Base-by-base conservation (phyloP, 2,113 vertebrate species). In the Hydropotes inermis region DNA sequence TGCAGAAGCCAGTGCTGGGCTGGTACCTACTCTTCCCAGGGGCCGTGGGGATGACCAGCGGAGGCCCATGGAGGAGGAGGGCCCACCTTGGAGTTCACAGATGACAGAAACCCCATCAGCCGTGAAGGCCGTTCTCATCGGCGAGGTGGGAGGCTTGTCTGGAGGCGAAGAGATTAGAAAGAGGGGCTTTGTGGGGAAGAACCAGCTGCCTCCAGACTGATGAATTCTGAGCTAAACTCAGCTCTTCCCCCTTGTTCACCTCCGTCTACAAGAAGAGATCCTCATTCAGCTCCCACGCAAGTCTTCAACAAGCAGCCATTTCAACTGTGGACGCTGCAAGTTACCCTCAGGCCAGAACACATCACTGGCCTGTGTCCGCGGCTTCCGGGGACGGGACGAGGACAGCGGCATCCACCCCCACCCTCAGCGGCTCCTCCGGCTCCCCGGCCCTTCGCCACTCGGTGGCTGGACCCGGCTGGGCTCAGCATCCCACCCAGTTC, bases 381-480 rank as follows among this genome's bases (percentile, higher is more conserved):
- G 50, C 88, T 11, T 23, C n/a, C 81, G 21, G 36, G 25, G 28
- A 11, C 30, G 19, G 83, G 7, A 1, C 0, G 15, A 36, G 33
- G 43, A 23, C 33, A 28, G 47, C 6, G 1, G 17, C 0, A 3
- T 9, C 87, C 39, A 6, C 4, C 19, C 0, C 45, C 3, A 0
- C 78, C 78, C 17, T 21, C 17, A 0, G 84, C 57, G 19, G 39
- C 11, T 7, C 39, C 11, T 19, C 58, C 21, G 1, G 45, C 9
- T 10, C 5, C 50, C 16, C 3, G 2, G 15, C 21, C 17, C 43
- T 30, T 64, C 25, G 4, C 8, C 23, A 2, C 14, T 13, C 33
- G 5, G 25, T 12, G 16, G 5, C 11, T 1, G 78, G 33, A 7
- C 21, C n/a, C 4, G 45, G 6, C 36, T 67, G 57, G 28, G 47